phyloP scores from a whole-genome alignment of 2,797 vertebrate species.

The Megalops cyprinoides region DNA sequence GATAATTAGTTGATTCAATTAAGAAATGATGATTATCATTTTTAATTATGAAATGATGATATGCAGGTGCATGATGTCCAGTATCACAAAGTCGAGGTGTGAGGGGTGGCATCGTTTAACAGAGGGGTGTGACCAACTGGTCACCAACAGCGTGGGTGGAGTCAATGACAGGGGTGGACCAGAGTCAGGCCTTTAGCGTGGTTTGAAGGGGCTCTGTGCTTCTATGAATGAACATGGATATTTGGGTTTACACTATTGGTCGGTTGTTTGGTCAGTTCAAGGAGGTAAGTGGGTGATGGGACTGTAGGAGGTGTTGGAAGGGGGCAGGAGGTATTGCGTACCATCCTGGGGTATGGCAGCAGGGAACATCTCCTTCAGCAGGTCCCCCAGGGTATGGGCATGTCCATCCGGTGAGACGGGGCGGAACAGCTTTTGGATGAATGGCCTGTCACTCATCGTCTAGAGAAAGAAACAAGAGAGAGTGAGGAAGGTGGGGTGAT shows the following conservation, averaged over 20 bases:
- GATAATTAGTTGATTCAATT: too few species aligned
- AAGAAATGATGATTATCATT: too few species aligned
- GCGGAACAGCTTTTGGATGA: slow-evolving; percentile 95
- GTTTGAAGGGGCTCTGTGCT: too few species aligned
- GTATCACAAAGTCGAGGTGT: not conserved
- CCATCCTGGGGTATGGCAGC: slow-evolving; percentile 80
- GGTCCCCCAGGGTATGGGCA: slow-evolving; percentile 85
- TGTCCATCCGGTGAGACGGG: slow-evolving; percentile 87
- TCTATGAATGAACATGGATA: too few species aligned
- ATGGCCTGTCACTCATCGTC: slow-evolving; percentile 88
- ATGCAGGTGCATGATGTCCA: not conserved
- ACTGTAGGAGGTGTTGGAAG: slow-evolving; percentile 1
- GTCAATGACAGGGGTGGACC: not conserved
- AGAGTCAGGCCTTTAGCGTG: too few species aligned
- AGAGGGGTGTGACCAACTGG: not conserved
- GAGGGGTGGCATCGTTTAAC: not conserved
- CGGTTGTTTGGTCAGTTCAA: not conserved
- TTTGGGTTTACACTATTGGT: too few species aligned
- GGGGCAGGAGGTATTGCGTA: slow-evolving; percentile 58
- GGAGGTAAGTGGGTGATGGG: not conserved
- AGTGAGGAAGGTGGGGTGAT: not conserved
- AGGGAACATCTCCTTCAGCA: slow-evolving; percentile 89
- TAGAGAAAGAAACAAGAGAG: slow-evolving; percentile 47
- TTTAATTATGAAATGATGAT: too few species aligned
- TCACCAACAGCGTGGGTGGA: not conserved